Evolutionary conservation across 2,113 vertebrate species (phyloP), one percentile per base, ranked within the genome.

Genomic region (Pycnonotus jocosus): DNA sequence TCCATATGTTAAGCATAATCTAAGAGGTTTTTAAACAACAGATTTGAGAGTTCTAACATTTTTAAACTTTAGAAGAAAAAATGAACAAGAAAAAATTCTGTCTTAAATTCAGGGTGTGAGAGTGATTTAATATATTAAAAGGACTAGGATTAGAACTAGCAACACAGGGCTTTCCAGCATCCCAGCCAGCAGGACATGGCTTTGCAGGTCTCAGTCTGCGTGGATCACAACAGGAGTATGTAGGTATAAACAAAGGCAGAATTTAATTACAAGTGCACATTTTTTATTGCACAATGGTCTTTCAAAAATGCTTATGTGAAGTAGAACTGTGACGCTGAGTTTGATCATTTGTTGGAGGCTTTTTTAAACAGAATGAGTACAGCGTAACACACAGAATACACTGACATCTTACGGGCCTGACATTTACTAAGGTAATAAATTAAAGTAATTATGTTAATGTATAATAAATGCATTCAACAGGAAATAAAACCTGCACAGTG

Each of bases 371-470:
- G 80, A 60, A 70, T 60, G 71, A 81, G 35, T 47, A 28, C 85
- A 82, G 37, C 17, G 33, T 62, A 74, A 77, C 72, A 50, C 5
- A 2, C 15, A 0, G 76, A 81, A 85, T 81, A 90, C 0, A 3
- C 64, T 91, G 80, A 74, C 89, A 81, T 86, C 62, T 78, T 70
- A 88, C 15, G 28, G 92, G 28, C 27, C 82, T 94, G 88, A 90
- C 79, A 91, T 95, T 95, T 90, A 90, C 70, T 88, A 76, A 93
- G 69, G 82, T 79, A 94, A 82, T 93, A 92, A 95, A 93, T 93
- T 92, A 69, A 92, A 92, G 69, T 83, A 93, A 94, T 93, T 90
- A 86, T 84, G 61, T 77, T 92, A 80, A 90, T 88, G 82, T 71
- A 72, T 71, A 97, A 95, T 86, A 92, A 92, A 92, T 90, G 33